These are phyloP conservation scores for Echinometra lucunter DNA, from an alignment of 53 echinoderm and acorn worm genomes.

Conservation along the genomic window DNA sequence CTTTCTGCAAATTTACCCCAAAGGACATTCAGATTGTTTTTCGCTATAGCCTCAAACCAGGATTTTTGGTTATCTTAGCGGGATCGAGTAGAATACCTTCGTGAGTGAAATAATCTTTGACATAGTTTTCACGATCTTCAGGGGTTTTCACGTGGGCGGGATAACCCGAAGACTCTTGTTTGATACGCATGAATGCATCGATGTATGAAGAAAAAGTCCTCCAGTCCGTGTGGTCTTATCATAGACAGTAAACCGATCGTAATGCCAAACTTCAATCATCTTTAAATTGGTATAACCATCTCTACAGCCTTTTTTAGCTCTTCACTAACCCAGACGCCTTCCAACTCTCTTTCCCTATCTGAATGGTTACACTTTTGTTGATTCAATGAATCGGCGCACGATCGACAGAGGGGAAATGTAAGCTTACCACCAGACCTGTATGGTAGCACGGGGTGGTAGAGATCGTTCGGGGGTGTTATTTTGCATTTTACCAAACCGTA, in stretches of 20 bases:
- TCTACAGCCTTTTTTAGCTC: slow-evolving; percentile 23
- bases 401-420: not conserved
- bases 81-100: not conserved
- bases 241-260: not conserved
- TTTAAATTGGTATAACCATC: not conserved
- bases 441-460: not conserved
- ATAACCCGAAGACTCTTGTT: slow-evolving; percentile 18
- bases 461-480: not conserved
- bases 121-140: not conserved
- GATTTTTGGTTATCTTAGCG: not conserved
- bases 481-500: not conserved
- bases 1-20: slow-evolving; percentile 56
- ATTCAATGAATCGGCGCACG: not conserved
- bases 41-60: slow-evolving; percentile 60
- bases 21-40: slow-evolving; percentile 32
- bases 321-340: not conserved
- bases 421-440: slow-evolving; percentile 7
- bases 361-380: not conserved
- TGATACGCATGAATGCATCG: not conserved
- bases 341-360: not conserved
- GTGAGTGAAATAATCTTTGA: not conserved
- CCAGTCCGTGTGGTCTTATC: not conserved
- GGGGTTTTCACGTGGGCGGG: not conserved
- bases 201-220: not conserved
- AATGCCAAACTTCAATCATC: slow-evolving; percentile 43